Base-by-base conservation (phyloP, 1,140 invertebrate species). In the Artemia franciscana region DNA sequence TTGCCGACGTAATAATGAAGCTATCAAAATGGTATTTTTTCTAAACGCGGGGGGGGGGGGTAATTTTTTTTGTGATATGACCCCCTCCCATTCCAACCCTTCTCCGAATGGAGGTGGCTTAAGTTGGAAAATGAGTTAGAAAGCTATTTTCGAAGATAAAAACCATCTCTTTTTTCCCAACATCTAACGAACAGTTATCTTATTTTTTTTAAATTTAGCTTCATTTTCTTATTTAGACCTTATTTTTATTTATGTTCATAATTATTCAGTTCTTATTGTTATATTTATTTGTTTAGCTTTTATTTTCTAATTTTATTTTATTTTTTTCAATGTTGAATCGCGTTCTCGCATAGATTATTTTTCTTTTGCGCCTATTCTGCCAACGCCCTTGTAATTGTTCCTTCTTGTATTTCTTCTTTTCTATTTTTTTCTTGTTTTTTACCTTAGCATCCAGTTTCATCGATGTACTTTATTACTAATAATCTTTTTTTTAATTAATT, bases 151-250 rank as follows among this genome's bases (percentile, higher is more conserved):
- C n/a, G n/a, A n/a, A n/a, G n/a, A n/a, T n/a, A n/a, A n/a, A n/a
- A n/a, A n/a, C n/a, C n/a, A n/a, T 12, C 2, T 57, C 21, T 26
- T 26, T 58, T 59, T 57, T n/a, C 18, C 24, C 30, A 23, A 3
- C 25, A 26, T 24, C 58, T 26, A 56, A 24, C 9, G 63, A 26
- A 5, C 58, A 24, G n/a, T 62, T 62, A n/a, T 63, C 25, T 24
- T 62, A 21, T n/a, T 26, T 62, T 30, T 26, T 56, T 15, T 26
- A 24, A 24, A 58, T 51, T 51, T 51, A 51, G n/a, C 9, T 25
- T 24, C 58, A 15, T n/a, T 51, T 9, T 51, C n/a, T 9, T 51
- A 12, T 9, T 51, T 51, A 51, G 58, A 23, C 5, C 24, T 21
- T 26, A 59, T 59, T 59, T 26, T 59, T 59, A 23, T 59, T 23